A percentile compares a stretch with the other conserved stretches of the same genome.
Conservation (phyloP, 2,888 invertebrate genomes). For the Dolichopus griseipennis region DNA sequence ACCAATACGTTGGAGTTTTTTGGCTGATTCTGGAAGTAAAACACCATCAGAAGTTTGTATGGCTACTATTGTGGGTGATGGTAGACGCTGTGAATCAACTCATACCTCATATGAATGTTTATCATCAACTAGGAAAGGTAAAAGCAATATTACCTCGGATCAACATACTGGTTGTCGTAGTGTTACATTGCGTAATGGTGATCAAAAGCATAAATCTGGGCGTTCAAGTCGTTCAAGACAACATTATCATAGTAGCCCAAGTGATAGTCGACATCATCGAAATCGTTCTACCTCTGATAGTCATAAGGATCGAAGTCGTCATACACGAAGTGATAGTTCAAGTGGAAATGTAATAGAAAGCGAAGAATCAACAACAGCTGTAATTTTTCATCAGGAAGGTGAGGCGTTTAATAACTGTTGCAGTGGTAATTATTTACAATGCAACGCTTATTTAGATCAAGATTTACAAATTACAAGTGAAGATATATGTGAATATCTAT, state of each 20-base stretch:
- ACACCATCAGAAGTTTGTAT: constrained; percentile 35
- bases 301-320: constrained; percentile 35
- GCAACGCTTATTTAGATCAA: constrained; percentile 41
- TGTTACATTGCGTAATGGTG: constrained; percentile 18
- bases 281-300: constrained; percentile 21
- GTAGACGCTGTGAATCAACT: neutral
- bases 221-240: constrained; percentile 7
- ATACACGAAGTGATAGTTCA: constrained; percentile 31
- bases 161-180: constrained; percentile 20
- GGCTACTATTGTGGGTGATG: constrained; percentile 19
- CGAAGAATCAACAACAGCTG: constrained; percentile 37
- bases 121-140: constrained; percentile 13
- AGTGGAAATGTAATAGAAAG: constrained; percentile 23
- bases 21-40: constrained; percentile 35
- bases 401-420: constrained; percentile 43
- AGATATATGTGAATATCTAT: constrained; percentile 41
- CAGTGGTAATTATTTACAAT: constrained; percentile 40
- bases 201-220: constrained; percentile 8
- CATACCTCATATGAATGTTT: constrained; percentile 11
- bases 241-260: constrained; percentile 13
- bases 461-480: constrained; percentile 43
- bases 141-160: constrained; percentile 17
- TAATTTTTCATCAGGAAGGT: constrained; percentile 42
- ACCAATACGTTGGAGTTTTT: constrained; percentile 43
- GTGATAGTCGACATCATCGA: constrained; percentile 28